Evolutionary conservation across 2,113 vertebrate species (phyloP).

Genomic region (Camelus dromedarius): DNA sequence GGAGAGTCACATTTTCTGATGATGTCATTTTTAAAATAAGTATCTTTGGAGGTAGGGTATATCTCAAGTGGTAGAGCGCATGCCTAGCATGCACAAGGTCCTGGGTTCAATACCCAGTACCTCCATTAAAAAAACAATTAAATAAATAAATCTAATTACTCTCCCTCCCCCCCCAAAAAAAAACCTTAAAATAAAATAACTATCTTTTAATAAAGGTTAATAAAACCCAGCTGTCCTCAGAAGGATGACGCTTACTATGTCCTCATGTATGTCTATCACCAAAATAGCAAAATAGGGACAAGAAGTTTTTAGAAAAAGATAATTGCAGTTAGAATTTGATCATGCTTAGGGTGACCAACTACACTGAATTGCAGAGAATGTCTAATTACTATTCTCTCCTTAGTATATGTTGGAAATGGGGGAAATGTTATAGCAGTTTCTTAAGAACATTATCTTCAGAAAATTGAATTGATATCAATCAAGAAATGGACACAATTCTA

Average conservation of each 20-base stretch:
- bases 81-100: no score
- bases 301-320: background rate
- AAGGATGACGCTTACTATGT: background rate
- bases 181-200: no score
- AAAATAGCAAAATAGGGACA: background rate
- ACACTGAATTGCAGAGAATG: background rate
- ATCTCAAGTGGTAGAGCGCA: no score
- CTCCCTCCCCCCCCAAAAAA: no score
- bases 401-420: background rate
- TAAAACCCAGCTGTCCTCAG: background rate
- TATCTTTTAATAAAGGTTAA: background rate
- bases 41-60: no score
- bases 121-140: no score
- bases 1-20: background rate
- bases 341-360: background rate
- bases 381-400: background rate
- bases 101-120: no score
- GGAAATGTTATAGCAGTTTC: background rate
- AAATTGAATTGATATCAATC: background rate
- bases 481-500: background rate
- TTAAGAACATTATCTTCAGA: background rate
- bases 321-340: background rate
- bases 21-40: background rate
- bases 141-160: no score
- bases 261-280: background rate